Percentiles rank a stretch among this genome's conserved stretches.
Evolutionary conservation across 2,113 vertebrate species (phyloP).

Genomic region (Cairina moschata): DNA sequence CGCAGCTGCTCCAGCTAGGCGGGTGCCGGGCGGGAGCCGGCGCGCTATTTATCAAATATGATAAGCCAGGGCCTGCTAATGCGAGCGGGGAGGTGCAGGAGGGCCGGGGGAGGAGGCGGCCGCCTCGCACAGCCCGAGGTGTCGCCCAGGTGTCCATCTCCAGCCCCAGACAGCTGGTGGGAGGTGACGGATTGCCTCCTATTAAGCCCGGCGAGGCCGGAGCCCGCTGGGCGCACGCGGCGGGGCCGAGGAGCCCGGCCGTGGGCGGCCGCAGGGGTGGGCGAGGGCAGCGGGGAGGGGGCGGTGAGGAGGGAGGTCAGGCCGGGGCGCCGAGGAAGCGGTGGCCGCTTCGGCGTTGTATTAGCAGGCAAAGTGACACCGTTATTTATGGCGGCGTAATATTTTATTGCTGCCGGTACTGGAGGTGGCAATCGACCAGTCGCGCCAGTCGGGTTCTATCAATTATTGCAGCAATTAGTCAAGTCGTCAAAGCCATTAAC

Average conservation of each 20-base stretch:
- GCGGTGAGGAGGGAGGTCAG: slow-evolving; percentile 74
- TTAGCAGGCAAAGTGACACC: slow-evolving; percentile 54
- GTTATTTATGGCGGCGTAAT: slow-evolving; percentile 79
- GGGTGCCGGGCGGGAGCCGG: slow-evolving; percentile 27
- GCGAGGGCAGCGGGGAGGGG: slow-evolving; percentile 50
- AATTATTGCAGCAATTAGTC: slow-evolving; percentile 93
- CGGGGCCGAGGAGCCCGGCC: too few relatives aligned
- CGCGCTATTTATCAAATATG: slow-evolving; percentile 81
- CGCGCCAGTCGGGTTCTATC: slow-evolving; percentile 84
- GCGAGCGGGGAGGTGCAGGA: slow-evolving; percentile 13
- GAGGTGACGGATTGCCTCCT: slow-evolving; percentile 83
- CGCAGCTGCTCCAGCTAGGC: slow-evolving; percentile 70
- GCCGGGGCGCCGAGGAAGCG: neutral
- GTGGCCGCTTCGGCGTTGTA: neutral
- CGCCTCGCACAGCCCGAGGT: slow-evolving; percentile 75
- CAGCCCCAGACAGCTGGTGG: slow-evolving; percentile 75
- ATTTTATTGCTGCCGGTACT: slow-evolving; percentile 85
- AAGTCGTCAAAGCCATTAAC: slow-evolving; percentile 76
- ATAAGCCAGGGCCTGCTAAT: slow-evolving; percentile 73
- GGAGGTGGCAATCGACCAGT: slow-evolving; percentile 84
- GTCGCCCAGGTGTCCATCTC: slow-evolving; percentile 76
- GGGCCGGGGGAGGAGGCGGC: slow-evolving; percentile 15
- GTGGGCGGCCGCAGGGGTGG: slow-evolving; percentile 66
- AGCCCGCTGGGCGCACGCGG: neutral
- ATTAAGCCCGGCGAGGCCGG: slow-evolving; percentile 63